Base-by-base conservation (phyloP, 2,888 invertebrate genomes). In the Leistus spinibarbis region DNA sequence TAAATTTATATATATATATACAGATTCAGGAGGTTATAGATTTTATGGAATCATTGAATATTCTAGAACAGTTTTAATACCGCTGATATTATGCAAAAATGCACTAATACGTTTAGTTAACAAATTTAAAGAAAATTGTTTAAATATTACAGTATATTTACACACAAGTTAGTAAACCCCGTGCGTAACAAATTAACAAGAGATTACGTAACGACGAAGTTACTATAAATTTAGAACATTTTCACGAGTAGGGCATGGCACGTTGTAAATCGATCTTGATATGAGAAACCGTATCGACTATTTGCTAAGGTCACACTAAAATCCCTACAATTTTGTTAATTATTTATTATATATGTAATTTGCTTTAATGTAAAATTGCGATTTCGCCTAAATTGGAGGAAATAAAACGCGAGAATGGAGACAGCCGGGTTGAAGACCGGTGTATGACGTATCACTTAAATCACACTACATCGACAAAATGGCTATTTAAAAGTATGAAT, bases 161-260 rank as follows among this genome's bases (percentile, higher is more conserved):
- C 66, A 27, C 4, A 24, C 56, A 67, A 74, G n/a, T n/a, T n/a
- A 67, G 17, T 40, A 67, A 67, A 68, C 62, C 62, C 63, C 10
- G 60, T 22, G 54, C 68, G 68, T 62, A 62, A 67, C 53, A 67
- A 74, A 74, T 74, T 74, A 74, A 68, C 73, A 68, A 67, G 73
- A 68, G 57, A 16, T 74, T 74, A 74, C 68, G 74, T 74, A 74
- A 74, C 68, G 19, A 72, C 13, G 20, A 57, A n/a, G 56, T 56
- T 13, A 68, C 68, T 73, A 68, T 74, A 74, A 74, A 74, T 74
- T 74, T 74, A 74, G 74, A 74, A 53, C 63, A 65, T 66, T 66
- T 74, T 67, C 67, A 74, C 68, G 62, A 65, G 22, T 68, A 68
- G 74, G 74, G 74, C 62, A 74, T 63, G 74, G 74, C 74, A 68